phyloP scores from a whole-genome alignment of 1,140 invertebrate species.

The Ips nitidus region DNA sequence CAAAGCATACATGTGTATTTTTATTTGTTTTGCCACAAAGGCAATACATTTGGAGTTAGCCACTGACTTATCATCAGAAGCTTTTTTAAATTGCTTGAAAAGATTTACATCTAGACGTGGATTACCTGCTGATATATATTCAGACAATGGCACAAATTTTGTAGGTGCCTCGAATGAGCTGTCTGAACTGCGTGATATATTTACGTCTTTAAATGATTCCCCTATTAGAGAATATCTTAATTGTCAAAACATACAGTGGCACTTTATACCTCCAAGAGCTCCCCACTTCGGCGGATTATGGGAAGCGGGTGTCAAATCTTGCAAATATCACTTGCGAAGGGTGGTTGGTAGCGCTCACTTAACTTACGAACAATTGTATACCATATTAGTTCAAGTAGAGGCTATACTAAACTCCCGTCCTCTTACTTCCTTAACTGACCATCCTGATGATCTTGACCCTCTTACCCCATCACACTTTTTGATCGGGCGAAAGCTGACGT shows the following conservation, averaged over 20 bases:
- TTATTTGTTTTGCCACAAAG: constrained; percentile 18
- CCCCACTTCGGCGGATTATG: constrained; percentile 50
- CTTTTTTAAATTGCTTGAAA: constrained; percentile 42
- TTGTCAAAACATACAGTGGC: constrained; percentile 40
- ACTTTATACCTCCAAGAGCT: constrained; percentile 48
- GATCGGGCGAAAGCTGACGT: constrained; percentile 41
- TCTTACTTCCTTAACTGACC: constrained; percentile 31
- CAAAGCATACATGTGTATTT: constrained; percentile 26
- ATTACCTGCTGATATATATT: constrained; percentile 33
- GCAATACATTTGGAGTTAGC: constrained; percentile 36
- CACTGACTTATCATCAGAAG: constrained; percentile 21
- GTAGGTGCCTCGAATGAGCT: constrained; percentile 6
- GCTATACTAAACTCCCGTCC: constrained; percentile 45
- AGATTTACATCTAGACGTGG: constrained; percentile 46
- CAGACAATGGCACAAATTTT: constrained; percentile 31
- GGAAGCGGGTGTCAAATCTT: constrained; percentile 46
- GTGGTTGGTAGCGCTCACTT: constrained; percentile 39
- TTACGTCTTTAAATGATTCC: neutral
- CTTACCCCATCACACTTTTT: constrained; percentile 50
- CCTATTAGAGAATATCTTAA: neutral
- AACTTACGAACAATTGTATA: constrained; percentile 45
- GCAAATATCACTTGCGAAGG: constrained; percentile 38
- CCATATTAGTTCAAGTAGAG: constrained; percentile 43
- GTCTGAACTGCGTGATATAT: neutral
- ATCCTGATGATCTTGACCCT: constrained; percentile 40